A percentile compares a stretch with the other conserved stretches of the same genome.
Evolutionary conservation across 2,797 vertebrate genomes (phyloP).

Genomic region (Micrastur ruficollis): DNA sequence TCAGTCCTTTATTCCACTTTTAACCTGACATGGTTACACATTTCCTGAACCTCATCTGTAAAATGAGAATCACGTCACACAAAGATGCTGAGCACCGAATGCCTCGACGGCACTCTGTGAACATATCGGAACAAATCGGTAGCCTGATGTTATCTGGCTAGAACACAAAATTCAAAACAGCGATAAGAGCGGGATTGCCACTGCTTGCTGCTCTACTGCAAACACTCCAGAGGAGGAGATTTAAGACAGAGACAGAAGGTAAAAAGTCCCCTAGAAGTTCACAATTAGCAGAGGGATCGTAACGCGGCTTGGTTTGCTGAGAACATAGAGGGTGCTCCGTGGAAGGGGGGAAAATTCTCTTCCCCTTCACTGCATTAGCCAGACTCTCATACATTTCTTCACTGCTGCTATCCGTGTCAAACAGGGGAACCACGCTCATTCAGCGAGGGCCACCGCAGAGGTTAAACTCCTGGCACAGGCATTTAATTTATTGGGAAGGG

Average conservation of each 20-base stretch:
- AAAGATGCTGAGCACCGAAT: background rate
- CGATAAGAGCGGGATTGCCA: background rate
- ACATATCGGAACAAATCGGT: background rate
- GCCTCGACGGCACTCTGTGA: background rate
- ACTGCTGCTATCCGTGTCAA: background rate
- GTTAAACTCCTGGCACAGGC: background rate
- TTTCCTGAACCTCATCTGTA: background rate
- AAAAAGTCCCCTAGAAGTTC: background rate
- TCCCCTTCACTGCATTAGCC: background rate
- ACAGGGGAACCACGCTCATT: background rate
- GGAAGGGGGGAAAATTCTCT: background rate
- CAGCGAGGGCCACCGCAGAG: background rate
- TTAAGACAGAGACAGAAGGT: background rate
- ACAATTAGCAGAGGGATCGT: background rate
- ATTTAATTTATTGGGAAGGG: conserved; percentile 1
- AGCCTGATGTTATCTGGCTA: background rate
- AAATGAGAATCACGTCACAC: background rate
- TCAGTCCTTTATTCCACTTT: background rate
- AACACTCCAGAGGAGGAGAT: background rate
- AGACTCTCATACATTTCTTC: background rate
- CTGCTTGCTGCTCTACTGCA: background rate
- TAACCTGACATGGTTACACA: background rate
- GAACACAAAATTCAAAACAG: background rate
- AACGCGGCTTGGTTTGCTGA: background rate
- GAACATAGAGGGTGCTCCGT: background rate